Percentiles rank a stretch among this genome's conserved stretches.
Evolutionary conservation across 2,888 invertebrate species (phyloP).

Genomic region (Adineta ricciae): DNA sequence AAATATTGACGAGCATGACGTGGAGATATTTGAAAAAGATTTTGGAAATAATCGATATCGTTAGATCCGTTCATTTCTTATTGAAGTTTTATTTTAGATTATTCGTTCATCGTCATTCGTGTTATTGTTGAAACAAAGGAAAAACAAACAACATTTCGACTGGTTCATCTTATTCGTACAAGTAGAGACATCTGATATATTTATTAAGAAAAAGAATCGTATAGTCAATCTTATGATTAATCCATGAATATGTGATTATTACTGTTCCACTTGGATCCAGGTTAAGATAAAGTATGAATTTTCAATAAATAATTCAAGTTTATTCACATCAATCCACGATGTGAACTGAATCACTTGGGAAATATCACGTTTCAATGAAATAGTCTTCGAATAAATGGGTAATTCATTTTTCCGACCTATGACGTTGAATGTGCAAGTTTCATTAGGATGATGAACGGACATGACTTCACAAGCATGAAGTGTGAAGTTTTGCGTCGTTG

Average conservation of each 20-base stretch:
- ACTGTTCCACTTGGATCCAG: not conserved
- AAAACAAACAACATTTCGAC: too few species aligned
- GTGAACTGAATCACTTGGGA: not conserved
- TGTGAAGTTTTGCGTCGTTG: not conserved
- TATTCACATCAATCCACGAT: not conserved
- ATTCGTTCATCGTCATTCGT: too few species aligned
- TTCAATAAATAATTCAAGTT: not conserved
- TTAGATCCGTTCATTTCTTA: not conserved
- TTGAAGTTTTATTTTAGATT: too few species aligned
- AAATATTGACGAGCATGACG: not conserved
- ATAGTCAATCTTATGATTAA: too few species aligned
- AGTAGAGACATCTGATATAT: too few species aligned
- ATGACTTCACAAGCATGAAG: not conserved
- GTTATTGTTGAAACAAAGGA: too few species aligned
- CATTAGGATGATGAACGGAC: not conserved
- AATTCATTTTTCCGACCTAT: not conserved
- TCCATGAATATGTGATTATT: too few species aligned
- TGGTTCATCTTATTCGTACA: too few species aligned
- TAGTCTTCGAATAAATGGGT: not conserved
- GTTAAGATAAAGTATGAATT: not conserved
- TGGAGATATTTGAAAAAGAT: not conserved
- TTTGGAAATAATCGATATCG: not conserved
- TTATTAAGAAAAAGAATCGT: too few species aligned
- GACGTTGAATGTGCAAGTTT: not conserved
- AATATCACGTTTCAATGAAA: not conserved